Conservation (phyloP, 2,113 vertebrate genomes). For the Strigops habroptila region DNA sequence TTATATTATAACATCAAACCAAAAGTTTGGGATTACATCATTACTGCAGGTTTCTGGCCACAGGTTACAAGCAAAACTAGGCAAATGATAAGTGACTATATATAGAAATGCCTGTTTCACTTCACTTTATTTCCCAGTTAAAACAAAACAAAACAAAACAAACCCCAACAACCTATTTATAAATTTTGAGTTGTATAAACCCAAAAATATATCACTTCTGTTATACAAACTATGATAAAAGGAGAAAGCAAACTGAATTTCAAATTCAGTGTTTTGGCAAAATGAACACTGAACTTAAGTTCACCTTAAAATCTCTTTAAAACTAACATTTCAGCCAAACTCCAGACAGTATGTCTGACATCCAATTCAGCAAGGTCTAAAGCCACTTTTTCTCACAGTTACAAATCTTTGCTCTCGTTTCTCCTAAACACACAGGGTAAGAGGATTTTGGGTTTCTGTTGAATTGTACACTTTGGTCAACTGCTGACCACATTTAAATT, state of each 20-base stretch:
- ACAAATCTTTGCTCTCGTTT: background rate
- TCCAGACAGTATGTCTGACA: background rate
- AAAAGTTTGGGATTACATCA: background rate
- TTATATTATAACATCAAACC: background rate
- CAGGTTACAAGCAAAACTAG: background rate
- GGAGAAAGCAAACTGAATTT: background rate
- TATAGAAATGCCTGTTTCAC: background rate
- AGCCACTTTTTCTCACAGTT: background rate
- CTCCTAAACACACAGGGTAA: background rate
- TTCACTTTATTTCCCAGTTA: background rate
- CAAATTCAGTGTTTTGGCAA: background rate
- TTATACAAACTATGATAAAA: background rate
- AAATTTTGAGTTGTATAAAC: background rate
- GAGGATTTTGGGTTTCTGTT: background rate
- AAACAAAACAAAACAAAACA: background rate
- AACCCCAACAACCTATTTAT: no score
- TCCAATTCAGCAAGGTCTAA: background rate
- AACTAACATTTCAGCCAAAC: background rate
- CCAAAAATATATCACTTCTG: background rate
- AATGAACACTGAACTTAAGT: background rate
- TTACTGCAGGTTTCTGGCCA: background rate
- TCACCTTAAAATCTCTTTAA: background rate
- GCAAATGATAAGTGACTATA: background rate
- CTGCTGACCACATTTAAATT: background rate
- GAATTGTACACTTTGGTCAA: background rate